Evolutionary conservation across 2,113 vertebrate genomes (phyloP).

Genomic region (Platichthys stellatus): DNA sequence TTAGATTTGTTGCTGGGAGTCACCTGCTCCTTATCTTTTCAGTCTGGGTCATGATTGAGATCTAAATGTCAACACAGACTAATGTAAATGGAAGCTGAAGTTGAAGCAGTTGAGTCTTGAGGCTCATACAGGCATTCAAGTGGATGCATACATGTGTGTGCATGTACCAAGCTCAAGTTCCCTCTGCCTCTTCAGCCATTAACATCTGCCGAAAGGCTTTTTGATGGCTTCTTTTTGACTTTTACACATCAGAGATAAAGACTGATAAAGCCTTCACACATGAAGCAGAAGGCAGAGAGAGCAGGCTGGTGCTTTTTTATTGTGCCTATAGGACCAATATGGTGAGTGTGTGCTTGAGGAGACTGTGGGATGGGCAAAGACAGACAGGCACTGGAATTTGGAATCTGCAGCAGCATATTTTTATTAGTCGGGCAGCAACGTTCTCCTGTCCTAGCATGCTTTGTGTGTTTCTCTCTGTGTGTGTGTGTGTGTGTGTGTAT

Average conservation of each 20-base stretch:
- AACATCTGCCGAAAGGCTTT: slow-evolving; percentile 10
- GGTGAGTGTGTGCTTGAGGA: slow-evolving; percentile 14
- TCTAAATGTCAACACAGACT: not conserved
- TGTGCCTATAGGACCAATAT: slow-evolving; percentile 20
- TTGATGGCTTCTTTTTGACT: not conserved
- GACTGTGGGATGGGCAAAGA: slow-evolving; percentile 65
- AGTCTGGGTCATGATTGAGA: not conserved
- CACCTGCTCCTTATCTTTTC: not conserved
- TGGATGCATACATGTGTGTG: slow-evolving; percentile 45
- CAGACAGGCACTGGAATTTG: slow-evolving; percentile 80
- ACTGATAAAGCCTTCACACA: not conserved
- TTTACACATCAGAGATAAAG: slow-evolving; percentile 16
- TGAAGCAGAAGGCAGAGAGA: not conserved
- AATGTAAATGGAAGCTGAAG: not conserved
- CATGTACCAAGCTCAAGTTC: slow-evolving; percentile 9
- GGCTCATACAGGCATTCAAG: slow-evolving; percentile 28
- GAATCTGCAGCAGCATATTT: slow-evolving; percentile 83
- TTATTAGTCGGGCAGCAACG: slow-evolving; percentile 79
- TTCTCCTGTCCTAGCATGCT: slow-evolving; percentile 82
- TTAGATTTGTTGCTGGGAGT: not conserved
- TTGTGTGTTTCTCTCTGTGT: slow-evolving; percentile 23
- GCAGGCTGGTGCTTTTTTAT: not conserved
- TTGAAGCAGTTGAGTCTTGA: not conserved
- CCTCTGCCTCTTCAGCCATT: not conserved
- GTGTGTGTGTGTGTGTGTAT: slow-evolving; percentile 17